Evolutionary conservation across 2,888 invertebrate species (phyloP), one percentile per base, ranked within the genome.

Genomic region (Cataglyphis livida): DNA sequence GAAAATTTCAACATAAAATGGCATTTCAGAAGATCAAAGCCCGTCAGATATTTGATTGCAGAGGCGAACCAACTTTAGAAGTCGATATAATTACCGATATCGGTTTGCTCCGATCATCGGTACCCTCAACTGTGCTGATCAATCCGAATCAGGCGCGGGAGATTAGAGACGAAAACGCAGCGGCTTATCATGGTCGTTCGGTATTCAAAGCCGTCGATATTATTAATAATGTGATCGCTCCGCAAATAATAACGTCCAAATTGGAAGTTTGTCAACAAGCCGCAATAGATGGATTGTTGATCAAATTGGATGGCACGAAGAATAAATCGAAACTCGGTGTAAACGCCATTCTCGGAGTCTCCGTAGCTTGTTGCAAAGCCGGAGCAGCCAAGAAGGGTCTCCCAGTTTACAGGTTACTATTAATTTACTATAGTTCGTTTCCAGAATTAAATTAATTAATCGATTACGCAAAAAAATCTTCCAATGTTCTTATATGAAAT

Each of bases 11-110:
- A 44, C 12, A 57, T 51, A 93, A 82, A 81, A 96, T 96, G 96
- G 95, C 96, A 61, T 95, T 96, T 92, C 94, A 95, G 87, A 96
- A 95, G 89, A 94, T 97, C 21, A 95, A 95, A 92, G 96, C 97
- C 75, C 95, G 97, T 79, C 96, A 96, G 92, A 97, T 97, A 92
- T 96, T 96, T 93, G 96, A 97, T 95, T 96, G 96, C 85, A 95
- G 96, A 83, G 97, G 97, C 38, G 96, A 96, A 91, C 97, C 97
- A n/a, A 97, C 97, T 18, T 95, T 97, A 76, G 97, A 94, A 86
- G 92, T 94, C 5, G 94, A 94, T 51, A 62, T 94, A 15, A 91
- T 94, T 35, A 94, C 93, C 0, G 93, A 94, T 5, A 90, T 93
- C 12, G 94, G 94, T 5, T 71, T 94, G n/a, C 81, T 94, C 18